A percentile compares a stretch with the other conserved stretches of the same genome.
Conservation (phyloP, 1,140 invertebrate species). For the Ostrea edulis region DNA sequence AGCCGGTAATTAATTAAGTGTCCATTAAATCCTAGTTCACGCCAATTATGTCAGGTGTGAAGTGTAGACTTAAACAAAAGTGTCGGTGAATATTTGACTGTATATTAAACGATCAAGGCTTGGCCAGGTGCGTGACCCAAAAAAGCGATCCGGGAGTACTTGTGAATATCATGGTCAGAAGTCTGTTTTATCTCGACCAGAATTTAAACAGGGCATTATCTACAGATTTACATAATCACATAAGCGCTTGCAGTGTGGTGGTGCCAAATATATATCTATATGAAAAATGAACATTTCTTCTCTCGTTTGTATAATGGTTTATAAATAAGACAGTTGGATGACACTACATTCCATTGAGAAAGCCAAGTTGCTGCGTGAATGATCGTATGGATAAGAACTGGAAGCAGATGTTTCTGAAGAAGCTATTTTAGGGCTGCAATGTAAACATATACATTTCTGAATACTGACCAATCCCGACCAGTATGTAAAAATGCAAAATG, state of each 20-base stretch:
- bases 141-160: slow-evolving; percentile 16
- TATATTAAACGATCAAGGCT: slow-evolving; percentile 21
- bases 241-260: slow-evolving; percentile 13
- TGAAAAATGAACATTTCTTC: slow-evolving; percentile 33
- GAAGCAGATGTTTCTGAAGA: background rate
- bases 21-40: slow-evolving; percentile 15
- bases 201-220: slow-evolving; percentile 2
- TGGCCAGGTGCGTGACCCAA: slow-evolving; percentile 34
- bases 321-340: slow-evolving; percentile 30
- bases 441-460: slow-evolving; percentile 32
- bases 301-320: slow-evolving; percentile 37
- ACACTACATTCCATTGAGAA: slow-evolving; percentile 26
- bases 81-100: slow-evolving; percentile 35
- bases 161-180: slow-evolving; percentile 6
- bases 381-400: background rate
- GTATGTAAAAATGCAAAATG: slow-evolving; percentile 11
- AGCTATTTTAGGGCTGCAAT: slow-evolving; percentile 27
- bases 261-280: slow-evolving; percentile 35
- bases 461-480: slow-evolving; percentile 22
- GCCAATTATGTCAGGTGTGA: slow-evolving; percentile 28
- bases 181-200: slow-evolving; percentile 14
- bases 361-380: slow-evolving; percentile 36
- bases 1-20: background rate
- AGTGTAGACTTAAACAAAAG: slow-evolving; percentile 33
- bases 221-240: slow-evolving; percentile 21